These are phyloP conservation scores for Nanorana parkeri DNA, from an alignment of 2,113 vertebrate species.

Conservation along the genomic window DNA sequence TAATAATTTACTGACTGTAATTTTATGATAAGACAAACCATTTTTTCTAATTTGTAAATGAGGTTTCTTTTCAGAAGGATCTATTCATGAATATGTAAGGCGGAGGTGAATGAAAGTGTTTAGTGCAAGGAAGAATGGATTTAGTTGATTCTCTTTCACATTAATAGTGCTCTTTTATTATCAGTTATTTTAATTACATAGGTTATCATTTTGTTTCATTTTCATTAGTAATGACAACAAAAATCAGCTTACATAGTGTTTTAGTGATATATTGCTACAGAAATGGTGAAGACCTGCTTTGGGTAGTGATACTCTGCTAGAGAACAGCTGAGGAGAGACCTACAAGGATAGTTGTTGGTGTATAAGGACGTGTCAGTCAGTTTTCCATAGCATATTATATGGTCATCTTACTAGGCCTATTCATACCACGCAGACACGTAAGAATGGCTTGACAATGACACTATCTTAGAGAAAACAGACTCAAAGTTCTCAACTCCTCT, in stretches of 20 bases:
- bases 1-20: constrained; percentile 50
- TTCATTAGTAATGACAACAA: too few relatives aligned
- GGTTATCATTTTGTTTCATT: constrained; percentile 1
- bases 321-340: too few relatives aligned
- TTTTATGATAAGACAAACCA: constrained; percentile 36
- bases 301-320: too few relatives aligned
- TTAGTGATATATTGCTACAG: not conserved
- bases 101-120: constrained; percentile 11
- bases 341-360: too few relatives aligned
- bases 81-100: constrained; percentile 5
- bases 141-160: not conserved
- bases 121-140: constrained; percentile 31
- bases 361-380: too few relatives aligned
- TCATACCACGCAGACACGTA: too few relatives aligned
- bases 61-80: constrained; percentile 30
- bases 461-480: too few relatives aligned
- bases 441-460: too few relatives aligned
- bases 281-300: not conserved
- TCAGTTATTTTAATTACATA: constrained; percentile 15
- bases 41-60: constrained; percentile 43
- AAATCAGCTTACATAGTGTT: too few relatives aligned
- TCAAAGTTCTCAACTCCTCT: too few relatives aligned
- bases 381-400: too few relatives aligned
- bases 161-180: constrained; percentile 10
- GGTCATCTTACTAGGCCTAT: too few relatives aligned